Base-by-base conservation (phyloP, 1,140 invertebrate species). In the Diorhabda elongata region DNA sequence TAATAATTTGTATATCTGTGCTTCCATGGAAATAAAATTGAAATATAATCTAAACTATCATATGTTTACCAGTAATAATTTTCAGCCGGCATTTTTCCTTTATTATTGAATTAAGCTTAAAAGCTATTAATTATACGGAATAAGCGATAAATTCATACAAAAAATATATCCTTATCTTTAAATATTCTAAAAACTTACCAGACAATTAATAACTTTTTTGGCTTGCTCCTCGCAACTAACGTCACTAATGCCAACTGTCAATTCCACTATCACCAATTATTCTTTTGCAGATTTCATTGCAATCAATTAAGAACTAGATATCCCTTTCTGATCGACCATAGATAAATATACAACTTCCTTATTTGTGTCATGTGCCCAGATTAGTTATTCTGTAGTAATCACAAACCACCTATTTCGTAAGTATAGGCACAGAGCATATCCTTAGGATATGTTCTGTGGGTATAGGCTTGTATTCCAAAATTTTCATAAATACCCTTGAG, bases 51-150 rank as follows among this genome's bases (percentile, higher is more conserved):
- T 44, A 62, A 44, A 44, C n/a, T 11, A 62, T 44, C 4, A 44
- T 63, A 11, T 47, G 44, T 57, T 73, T 77, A 77, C 76, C 74
- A 77, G 58, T 75, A 77, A 65, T 76, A 76, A 70, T 73, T 73
- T 70, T 76, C 74, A 4, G 9, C 66, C 42, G 72, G 73, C 76
- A 77, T 77, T 70, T 70, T 71, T 26, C 4, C 42, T 44, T 57
- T n/a, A 64, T 26, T n/a, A 3, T 9, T 11, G 11, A 3, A 5
- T 6, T 6, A 11, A 3, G 11, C 8, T 60, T 11, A 60, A 60
- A 60, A 52, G 6, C 6, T 2, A 8, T 52, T 52, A n/a, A 8
- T 8, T 52, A 52, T 8, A 52, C 2, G 47, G 2, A 8, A 8
- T 6, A 2, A 52, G 6, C 6, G 47, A 52, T 4, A n/a, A 3